phyloP scores from a whole-genome alignment of 2,113 vertebrate genomes.

The Australoheros scitulus region DNA sequence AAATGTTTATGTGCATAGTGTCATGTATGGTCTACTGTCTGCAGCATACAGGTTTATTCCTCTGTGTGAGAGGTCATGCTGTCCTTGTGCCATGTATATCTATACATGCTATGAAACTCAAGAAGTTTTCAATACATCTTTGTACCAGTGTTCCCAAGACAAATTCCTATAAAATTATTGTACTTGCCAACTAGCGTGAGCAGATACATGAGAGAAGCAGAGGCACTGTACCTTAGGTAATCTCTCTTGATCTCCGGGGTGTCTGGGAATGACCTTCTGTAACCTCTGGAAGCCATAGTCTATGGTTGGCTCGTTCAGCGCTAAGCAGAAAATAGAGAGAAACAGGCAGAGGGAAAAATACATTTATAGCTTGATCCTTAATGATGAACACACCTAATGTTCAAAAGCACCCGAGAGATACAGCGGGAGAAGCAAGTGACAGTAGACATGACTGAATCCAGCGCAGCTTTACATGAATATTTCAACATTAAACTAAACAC shows the following conservation, averaged over 20 bases:
- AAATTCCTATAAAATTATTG: conserved; percentile 49
- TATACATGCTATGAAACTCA: conserved; percentile 54
- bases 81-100: conserved; percentile 55
- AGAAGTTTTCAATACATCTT: conserved; percentile 62
- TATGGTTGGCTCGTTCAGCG: conserved; percentile 96
- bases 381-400: conserved; percentile 46
- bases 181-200: conserved; percentile 25
- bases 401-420: conserved; percentile 21
- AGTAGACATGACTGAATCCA: conserved; percentile 54
- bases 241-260: conserved; percentile 96
- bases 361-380: conserved; percentile 43
- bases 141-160: conserved; percentile 45
- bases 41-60: conserved; percentile 26
- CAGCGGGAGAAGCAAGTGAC: conserved; percentile 23
- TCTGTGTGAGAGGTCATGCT: conserved; percentile 57
- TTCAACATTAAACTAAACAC: conserved; percentile 64
- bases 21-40: conserved; percentile 43
- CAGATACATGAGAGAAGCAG: conserved; percentile 44
- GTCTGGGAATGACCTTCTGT: conserved; percentile 97
- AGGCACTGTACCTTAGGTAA: conserved; percentile 90
- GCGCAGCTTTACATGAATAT: conserved; percentile 50
- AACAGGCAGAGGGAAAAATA: conserved; percentile 24
- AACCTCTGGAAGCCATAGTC: conserved; percentile 98
- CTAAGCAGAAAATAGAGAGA: conserved; percentile 73
- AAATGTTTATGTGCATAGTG: conserved; percentile 57